Base-by-base conservation (phyloP, 2,113 vertebrate genomes). In the Pandion haliaetus region DNA sequence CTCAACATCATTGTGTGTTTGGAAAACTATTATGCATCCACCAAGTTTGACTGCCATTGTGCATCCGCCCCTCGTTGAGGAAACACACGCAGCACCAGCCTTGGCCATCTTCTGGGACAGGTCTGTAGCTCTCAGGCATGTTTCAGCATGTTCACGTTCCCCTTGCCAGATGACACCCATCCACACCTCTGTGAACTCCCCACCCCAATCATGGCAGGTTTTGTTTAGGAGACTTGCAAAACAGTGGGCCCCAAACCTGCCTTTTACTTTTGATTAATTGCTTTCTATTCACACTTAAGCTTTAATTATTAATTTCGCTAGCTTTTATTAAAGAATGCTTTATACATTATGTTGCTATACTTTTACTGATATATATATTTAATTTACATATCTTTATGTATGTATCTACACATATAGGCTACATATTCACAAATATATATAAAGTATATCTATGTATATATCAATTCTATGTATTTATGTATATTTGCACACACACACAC, bases 281-380 rank as follows among this genome's bases (percentile, higher is more conserved):
- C 9, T n/a, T 71, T 49, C 36, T 78, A 24, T 17, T 71, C 14
- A 26, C 18, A 34, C 44, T 44, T 40, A 86, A 58, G 52, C 9
- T 24, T 40, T n/a, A 62, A 55, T n/a, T 69, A 62, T 52, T 66
- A 25, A 31, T 86, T 59, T 66, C 14, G 52, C 14, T 45, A 45
- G 4, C 8, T 52, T n/a, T 86, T 45, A n/a, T 52, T 52, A 45
- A 66, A 45, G 4, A 59, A 10, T 17, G 16, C 13, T 72, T 50
- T 63, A n/a, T 42, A 26, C 3, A 17, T 58, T 34, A 28, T 44
- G 49, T 16, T 0, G 0, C 6, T 70, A 38, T 15, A 34, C 1
- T 57, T 63, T 26, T 49, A 54, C 14, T 45, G 4, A 23, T 20
- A 25, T 26, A 15, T 58, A 19, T 32, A 14, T 40, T 25, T 54